A percentile compares a stretch with the other conserved stretches of the same genome.
Conservation (phyloP, 2,888 invertebrate species). For the Altica lythri region DNA sequence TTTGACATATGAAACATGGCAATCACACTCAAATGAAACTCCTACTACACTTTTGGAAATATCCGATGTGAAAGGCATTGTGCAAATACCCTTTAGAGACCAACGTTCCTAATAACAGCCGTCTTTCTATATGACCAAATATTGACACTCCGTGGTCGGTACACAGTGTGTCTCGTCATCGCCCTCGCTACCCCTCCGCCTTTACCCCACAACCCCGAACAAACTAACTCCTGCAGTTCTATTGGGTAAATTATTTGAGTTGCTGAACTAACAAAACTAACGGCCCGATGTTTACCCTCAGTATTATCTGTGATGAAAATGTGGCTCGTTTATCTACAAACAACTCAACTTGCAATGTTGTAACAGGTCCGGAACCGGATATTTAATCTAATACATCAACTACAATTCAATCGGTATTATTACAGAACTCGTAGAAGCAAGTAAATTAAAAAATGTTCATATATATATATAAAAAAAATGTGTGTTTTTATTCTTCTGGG, state of each 20-base stretch:
- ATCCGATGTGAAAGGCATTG: slow-evolving; percentile 21
- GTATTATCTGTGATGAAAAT: slow-evolving; percentile 59
- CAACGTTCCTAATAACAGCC: slow-evolving; percentile 52
- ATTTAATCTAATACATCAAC: not conserved
- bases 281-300: slow-evolving; percentile 55
- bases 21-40: no score
- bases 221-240: slow-evolving; percentile 54
- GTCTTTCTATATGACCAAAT: slow-evolving; percentile 56
- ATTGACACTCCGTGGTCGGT: slow-evolving; percentile 56
- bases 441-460: no score
- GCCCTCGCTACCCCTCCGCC: slow-evolving; percentile 31
- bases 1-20: no score
- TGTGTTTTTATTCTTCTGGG: no score
- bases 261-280: slow-evolving; percentile 59
- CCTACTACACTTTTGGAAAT: slow-evolving; percentile 19
- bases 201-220: slow-evolving; percentile 48
- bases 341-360: slow-evolving; percentile 43
- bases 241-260: slow-evolving; percentile 59
- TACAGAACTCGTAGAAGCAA: no score
- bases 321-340: slow-evolving; percentile 54
- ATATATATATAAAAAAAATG: no score
- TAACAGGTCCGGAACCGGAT: slow-evolving; percentile 1
- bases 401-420: no score
- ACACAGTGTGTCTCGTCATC: slow-evolving; percentile 49
- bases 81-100: slow-evolving; percentile 23